phyloP scores from a whole-genome alignment of 2,888 invertebrate genomes.

The Agrochola circellaris region DNA sequence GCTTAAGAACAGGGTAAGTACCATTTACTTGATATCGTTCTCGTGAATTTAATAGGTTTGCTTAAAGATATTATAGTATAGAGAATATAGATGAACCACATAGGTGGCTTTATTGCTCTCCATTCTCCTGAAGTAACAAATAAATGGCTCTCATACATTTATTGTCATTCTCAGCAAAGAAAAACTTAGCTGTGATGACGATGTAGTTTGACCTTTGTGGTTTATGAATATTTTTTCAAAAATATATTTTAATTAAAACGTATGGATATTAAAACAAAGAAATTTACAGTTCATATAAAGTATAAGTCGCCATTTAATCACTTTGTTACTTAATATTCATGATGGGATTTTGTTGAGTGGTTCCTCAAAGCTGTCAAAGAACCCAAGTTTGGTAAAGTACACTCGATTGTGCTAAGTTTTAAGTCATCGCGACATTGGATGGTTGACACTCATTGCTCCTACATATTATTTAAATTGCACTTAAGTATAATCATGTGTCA shows the following conservation, averaged over 20 bases:
- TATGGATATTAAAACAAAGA: slow-evolving; percentile 20
- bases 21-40: background rate
- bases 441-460: background rate
- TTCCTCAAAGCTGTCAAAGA: slow-evolving; percentile 36
- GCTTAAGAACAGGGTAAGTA: slow-evolving; percentile 93
- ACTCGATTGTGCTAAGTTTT: slow-evolving; percentile 22
- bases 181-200: background rate
- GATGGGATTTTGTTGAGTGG: slow-evolving; percentile 16
- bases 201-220: background rate
- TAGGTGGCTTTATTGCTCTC: background rate
- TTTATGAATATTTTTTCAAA: background rate
- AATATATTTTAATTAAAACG: background rate
- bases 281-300: slow-evolving; percentile 16
- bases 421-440: slow-evolving; percentile 14
- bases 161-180: background rate
- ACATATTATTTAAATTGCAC: slow-evolving; percentile 22
- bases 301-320: slow-evolving; percentile 16
- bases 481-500: background rate
- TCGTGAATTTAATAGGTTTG: background rate
- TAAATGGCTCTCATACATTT: background rate
- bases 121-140: background rate
- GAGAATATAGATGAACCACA: too few species aligned
- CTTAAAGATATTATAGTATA: too few species aligned
- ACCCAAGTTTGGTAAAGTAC: slow-evolving; percentile 21
- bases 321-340: slow-evolving; percentile 34